Evolutionary conservation across 2,888 invertebrate genomes (phyloP), one percentile per base, ranked within the genome.

Genomic region (Glyphotaelius pellucidus): DNA sequence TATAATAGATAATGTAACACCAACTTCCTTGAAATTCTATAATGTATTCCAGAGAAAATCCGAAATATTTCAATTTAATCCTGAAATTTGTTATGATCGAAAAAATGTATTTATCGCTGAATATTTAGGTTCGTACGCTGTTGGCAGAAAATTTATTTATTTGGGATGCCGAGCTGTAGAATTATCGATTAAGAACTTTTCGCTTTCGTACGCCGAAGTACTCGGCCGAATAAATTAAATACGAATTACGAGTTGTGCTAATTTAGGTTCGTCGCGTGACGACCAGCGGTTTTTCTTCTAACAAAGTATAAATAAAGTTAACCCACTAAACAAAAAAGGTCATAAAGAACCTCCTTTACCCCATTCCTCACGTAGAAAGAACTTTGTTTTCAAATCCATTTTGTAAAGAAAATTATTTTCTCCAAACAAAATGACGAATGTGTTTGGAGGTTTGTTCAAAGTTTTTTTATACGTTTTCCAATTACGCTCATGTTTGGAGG

Each of bases 221-320:
- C 19, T 35, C 35, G 25, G 83, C 35, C 7, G 67, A 67, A 67
- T 67, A 67, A 67, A 83, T 83, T 83, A 83, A 83, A 32, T 83
- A n/a, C 19, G 32, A 25, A 83, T 83, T 83, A 35, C 0, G 83
- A 83, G 83, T 83, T 83, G 32, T 83, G 32, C 35, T 83, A 38
- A 67, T 83, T 35, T 83, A 25, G 83, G 83, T 25, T 25, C 35
- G 25, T 83, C 83, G 83, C 83, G 83, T 83, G 83, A 15, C 83
- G 35, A 35, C 35, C 25, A 19, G 35, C 25, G 35, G 5, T 35
- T 35, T 83, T 32, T 83, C 83, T 83, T 83, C 35, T 19, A 35
- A 83, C 35, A 83, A 35, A 83, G 25, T 35, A 32, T 83, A 83
- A 83, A 35, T 83, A 83, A 32, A 38, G 25, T 14, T 35, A 83